phyloP scores from a whole-genome alignment of 1,140 invertebrate genomes.

The Anthonomus grandis region DNA sequence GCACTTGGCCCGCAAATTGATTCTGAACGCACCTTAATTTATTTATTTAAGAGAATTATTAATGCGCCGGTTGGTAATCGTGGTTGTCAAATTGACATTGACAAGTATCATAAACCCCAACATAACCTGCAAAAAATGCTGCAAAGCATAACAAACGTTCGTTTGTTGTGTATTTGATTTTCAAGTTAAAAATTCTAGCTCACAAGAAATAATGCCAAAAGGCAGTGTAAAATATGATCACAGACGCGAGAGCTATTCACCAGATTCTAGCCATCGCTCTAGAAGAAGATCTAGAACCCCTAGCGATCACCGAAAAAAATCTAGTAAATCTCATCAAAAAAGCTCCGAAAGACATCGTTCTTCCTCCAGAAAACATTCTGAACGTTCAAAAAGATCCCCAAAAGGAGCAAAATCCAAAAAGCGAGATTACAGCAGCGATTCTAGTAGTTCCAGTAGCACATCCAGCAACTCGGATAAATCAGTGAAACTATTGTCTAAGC shows the following conservation, averaged over 20 bases:
- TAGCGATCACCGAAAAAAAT: background rate
- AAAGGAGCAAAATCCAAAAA: background rate
- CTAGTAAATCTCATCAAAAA: background rate
- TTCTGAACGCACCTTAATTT: background rate
- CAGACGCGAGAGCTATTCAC: background rate
- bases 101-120: constrained; percentile 6
- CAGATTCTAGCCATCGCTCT: constrained; percentile 1
- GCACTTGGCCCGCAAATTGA: background rate
- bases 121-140: background rate
- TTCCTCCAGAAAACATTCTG: background rate
- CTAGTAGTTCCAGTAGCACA: background rate
- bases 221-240: background rate
- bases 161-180: background rate
- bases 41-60: background rate
- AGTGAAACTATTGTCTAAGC: constrained; percentile 64
- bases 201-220: background rate
- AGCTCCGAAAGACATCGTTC: background rate
- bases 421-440: background rate
- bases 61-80: background rate
- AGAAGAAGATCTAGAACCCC: constrained; percentile 7
- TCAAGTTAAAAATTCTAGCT: background rate
- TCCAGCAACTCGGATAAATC: constrained; percentile 48
- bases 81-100: background rate
- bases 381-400: background rate
- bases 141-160: no score